Evolutionary conservation across 2,888 invertebrate genomes (phyloP), one percentile per base, ranked within the genome.

Genomic region (Eupithecia vulgata): DNA sequence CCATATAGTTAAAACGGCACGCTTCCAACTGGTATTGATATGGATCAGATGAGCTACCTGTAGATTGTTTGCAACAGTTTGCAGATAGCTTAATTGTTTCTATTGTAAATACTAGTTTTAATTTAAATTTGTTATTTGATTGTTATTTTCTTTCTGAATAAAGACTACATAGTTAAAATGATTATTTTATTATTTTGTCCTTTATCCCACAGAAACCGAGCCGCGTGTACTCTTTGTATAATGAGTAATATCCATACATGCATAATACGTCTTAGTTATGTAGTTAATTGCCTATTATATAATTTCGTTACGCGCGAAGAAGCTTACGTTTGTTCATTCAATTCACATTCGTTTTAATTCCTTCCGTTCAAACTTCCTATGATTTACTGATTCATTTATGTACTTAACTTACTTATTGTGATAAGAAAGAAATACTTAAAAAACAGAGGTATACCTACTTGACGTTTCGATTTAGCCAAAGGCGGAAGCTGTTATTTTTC

Each of bases 291-390:
- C 72, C 64, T 76, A 81, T 83, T 82, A 80, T 73, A 74, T 81
- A 82, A 79, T 80, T 80, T 72, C 81, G 78, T 82, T 80, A 78
- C 82, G 82, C 82, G 81, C 81, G 80, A 80, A 79, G 78, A 75
- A 78, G 69, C 78, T 70, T 76, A 74, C 77, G 76, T 79, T 81
- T 80, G 82, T 75, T 83, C 83, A 83, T 83, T 85, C 81, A 83
- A 82, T 81, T 83, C 81, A 81, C 84, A 87, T 86, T 78, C 73
- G 66, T 59, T 59, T 37, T 76, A 74, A 76, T 86, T 88, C 84
- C 88, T 88, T 88, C 88, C 88, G 84, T 85, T 86, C 81, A 80
- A 78, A 83, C 81, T 86, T 86, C 83, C 85, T 85, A 81, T 68
- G 48, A 72, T 75, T 77, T 71, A 65, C n/a, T 65, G 15, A n/a